phyloP scores from a whole-genome alignment of 2,888 invertebrate genomes.

The Oscheius sp. region DNA sequence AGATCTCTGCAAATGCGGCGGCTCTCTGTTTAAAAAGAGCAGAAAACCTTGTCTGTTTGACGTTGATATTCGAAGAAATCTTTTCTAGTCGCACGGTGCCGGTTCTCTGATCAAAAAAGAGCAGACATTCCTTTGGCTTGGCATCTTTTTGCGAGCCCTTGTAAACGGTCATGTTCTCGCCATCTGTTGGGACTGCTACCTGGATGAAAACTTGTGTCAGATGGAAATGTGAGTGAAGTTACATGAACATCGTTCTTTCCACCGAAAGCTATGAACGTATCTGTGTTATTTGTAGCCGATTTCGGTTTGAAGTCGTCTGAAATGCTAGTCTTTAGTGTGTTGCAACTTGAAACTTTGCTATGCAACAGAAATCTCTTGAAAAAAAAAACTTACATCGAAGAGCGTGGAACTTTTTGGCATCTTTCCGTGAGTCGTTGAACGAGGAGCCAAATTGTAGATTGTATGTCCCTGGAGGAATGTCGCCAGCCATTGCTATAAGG shows the following conservation, averaged over 20 bases:
- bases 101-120: constrained; percentile 65
- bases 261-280: constrained; percentile 64
- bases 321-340: constrained; percentile 13
- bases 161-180: constrained; percentile 64
- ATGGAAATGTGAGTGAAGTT: constrained; percentile 10
- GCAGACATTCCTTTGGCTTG: constrained; percentile 68
- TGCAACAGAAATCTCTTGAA: neutral
- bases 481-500: constrained; percentile 46
- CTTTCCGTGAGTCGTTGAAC: constrained; percentile 43
- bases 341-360: neutral
- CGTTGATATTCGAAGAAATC: constrained; percentile 62
- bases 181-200: constrained; percentile 64
- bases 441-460: constrained; percentile 61
- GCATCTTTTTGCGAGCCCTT: constrained; percentile 67
- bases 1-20: constrained; percentile 14
- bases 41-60: constrained; percentile 66
- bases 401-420: constrained; percentile 52
- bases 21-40: neutral
- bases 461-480: constrained; percentile 65
- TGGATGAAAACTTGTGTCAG: constrained; percentile 15
- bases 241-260: constrained; percentile 67
- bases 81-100: constrained; percentile 64
- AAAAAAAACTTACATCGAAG: constrained; percentile 54
- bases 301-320: constrained; percentile 71
- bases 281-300: constrained; percentile 59